Conservation (phyloP, 2,888 invertebrate species). For the Lepidocyrtoides sp. region DNA sequence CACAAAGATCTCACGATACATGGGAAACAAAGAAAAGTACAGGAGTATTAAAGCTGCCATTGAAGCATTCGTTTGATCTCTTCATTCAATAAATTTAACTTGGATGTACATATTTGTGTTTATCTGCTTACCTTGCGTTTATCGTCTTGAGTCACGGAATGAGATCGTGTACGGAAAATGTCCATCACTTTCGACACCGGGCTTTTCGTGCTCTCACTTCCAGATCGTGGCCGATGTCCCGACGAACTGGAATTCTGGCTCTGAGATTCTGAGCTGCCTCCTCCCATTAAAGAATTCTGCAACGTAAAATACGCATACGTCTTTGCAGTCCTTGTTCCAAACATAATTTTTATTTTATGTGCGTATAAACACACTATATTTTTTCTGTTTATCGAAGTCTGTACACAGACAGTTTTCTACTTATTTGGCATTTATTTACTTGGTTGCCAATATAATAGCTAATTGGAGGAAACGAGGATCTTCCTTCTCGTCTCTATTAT, state of each 20-base stretch:
- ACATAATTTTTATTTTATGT: slow-evolving; percentile 30
- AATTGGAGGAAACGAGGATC: not conserved
- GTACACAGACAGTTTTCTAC: not conserved
- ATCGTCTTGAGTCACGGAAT: slow-evolving; percentile 91
- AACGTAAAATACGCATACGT: slow-evolving; percentile 49
- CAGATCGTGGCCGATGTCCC: slow-evolving; percentile 84
- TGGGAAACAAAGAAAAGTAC: no score
- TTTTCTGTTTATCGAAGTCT: not conserved
- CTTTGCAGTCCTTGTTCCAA: slow-evolving; percentile 35
- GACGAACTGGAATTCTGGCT: slow-evolving; percentile 81
- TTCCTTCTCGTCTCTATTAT: not conserved
- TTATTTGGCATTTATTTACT: slow-evolving; percentile 1
- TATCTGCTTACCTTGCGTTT: slow-evolving; percentile 89
- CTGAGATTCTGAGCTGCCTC: slow-evolving; percentile 83
- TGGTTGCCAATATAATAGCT: not conserved
- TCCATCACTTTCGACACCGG: slow-evolving; percentile 97
- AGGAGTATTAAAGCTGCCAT: no score
- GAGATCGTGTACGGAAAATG: slow-evolving; percentile 93
- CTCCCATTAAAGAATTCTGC: slow-evolving; percentile 91
- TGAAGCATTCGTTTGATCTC: not conserved
- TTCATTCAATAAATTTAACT: not conserved
- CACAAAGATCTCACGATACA: no score
- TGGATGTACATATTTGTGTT: not conserved
- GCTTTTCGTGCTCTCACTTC: slow-evolving; percentile 88
- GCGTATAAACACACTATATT: not conserved